A percentile compares a stretch with the other conserved stretches of the same genome.
Evolutionary conservation across 2,113 vertebrate genomes (phyloP).

Genomic region (Mungos mungo): DNA sequence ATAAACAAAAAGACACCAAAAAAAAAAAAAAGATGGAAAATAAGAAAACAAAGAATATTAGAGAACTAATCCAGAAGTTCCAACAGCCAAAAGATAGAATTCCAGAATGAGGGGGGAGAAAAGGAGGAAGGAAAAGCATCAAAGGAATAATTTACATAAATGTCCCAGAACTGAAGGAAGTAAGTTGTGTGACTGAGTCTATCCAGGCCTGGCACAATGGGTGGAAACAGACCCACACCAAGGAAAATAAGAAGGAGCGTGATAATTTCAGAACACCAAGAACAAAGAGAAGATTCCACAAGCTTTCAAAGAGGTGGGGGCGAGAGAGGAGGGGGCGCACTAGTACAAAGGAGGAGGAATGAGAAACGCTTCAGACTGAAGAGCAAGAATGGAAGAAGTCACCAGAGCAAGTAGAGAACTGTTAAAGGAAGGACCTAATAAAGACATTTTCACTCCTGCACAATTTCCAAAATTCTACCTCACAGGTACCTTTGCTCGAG

Average conservation of each 20-base stretch:
- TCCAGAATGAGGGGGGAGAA: neutral
- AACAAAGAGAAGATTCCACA: neutral
- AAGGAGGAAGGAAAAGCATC: neutral
- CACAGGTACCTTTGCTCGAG: neutral
- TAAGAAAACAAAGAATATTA: neutral
- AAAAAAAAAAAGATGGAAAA: neutral
- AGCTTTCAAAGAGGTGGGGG: neutral
- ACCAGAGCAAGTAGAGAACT: neutral
- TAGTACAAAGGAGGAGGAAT: neutral
- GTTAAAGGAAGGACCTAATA: neutral
- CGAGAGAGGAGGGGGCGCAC: too few relatives aligned
- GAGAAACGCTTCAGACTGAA: neutral
- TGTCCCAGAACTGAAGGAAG: neutral
- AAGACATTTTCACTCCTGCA: neutral
- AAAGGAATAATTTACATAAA: constrained; percentile 3
- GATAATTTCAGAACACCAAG: neutral
- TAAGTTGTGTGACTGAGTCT: neutral
- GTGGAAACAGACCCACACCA: neutral
- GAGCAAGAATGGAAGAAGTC: neutral
- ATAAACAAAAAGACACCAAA: neutral
- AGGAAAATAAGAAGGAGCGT: neutral
- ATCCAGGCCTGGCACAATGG: neutral
- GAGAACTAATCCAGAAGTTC: neutral
- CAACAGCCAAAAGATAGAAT: neutral
- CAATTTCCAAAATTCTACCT: neutral